A percentile compares a stretch with the other conserved stretches of the same genome.
phyloP scores from a whole-genome alignment of 1,140 invertebrate species.

The Drosophila subpulchrella region DNA sequence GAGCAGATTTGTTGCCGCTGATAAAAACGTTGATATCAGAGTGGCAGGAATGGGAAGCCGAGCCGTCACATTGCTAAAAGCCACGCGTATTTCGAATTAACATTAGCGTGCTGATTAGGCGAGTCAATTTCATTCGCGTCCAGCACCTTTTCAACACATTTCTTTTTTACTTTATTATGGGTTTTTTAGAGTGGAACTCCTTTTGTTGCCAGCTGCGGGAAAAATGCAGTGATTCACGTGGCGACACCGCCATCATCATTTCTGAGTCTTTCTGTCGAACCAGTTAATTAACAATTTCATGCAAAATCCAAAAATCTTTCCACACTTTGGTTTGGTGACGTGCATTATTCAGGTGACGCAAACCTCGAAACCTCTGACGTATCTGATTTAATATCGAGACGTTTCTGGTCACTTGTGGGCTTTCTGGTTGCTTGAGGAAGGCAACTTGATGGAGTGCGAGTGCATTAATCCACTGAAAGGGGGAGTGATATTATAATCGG shows the following conservation, averaged over 20 bases:
- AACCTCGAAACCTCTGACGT: constrained; percentile 25
- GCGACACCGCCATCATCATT: constrained; percentile 37
- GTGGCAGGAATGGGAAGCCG: constrained; percentile 17
- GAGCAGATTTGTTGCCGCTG: constrained; percentile 60
- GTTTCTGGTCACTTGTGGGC: constrained; percentile 27
- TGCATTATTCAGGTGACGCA: constrained; percentile 22
- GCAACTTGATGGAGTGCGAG: background rate
- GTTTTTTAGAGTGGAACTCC: constrained; percentile 17
- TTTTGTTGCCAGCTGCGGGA: constrained; percentile 22
- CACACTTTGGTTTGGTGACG: constrained; percentile 14
- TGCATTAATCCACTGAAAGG: constrained; percentile 7
- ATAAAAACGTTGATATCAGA: constrained; percentile 54
- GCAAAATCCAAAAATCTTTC: constrained; percentile 54
- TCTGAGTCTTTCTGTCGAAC: background rate
- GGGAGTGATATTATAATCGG: constrained; percentile 15
- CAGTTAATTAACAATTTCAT: constrained; percentile 63
- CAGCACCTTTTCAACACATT: constrained; percentile 32
- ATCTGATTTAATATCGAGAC: constrained; percentile 11
- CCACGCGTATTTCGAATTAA: constrained; percentile 75
- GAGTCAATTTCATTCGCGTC: constrained; percentile 45
- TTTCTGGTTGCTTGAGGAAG: constrained; percentile 2
- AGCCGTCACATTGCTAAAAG: constrained; percentile 64
- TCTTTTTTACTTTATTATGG: constrained; percentile 1
- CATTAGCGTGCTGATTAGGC: constrained; percentile 63
- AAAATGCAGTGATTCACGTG: constrained; percentile 58